Percentiles rank a stretch among this genome's conserved stretches.
Conservation (phyloP, 2,113 vertebrate species). For the Vulpes ferrilata region DNA sequence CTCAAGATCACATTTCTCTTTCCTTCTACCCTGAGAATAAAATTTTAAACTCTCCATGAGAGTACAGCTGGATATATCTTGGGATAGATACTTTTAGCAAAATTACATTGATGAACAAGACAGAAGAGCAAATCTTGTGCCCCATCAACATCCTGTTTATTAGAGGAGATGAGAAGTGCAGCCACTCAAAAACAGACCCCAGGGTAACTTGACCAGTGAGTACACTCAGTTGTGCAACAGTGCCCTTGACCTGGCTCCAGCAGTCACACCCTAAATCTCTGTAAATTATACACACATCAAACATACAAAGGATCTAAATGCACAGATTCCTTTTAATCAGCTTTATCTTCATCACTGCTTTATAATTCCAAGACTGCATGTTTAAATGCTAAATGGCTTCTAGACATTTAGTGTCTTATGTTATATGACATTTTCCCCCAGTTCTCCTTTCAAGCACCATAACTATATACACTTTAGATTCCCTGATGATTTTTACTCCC, state of each 20-base stretch:
- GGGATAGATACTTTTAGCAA: not conserved
- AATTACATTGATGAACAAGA: not conserved
- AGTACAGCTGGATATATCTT: not conserved
- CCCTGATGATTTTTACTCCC: not conserved
- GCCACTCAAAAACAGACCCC: not conserved
- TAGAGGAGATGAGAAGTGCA: not conserved
- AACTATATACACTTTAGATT: not conserved
- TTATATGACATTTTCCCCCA: not conserved
- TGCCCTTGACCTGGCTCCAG: not conserved
- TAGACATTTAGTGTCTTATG: not conserved
- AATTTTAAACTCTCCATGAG: not conserved
- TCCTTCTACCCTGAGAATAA: not conserved
- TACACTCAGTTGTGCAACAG: not conserved
- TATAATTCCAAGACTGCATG: not conserved
- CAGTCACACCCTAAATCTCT: not conserved
- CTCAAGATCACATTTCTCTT: not conserved
- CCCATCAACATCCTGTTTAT: not conserved
- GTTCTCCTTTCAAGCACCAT: not conserved
- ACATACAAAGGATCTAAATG: not conserved
- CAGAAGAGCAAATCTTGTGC: not conserved
- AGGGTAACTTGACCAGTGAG: not conserved
- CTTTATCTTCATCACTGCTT: not conserved
- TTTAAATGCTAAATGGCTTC: not conserved
- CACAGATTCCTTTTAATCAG: not conserved
- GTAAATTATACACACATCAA: not conserved